Base-by-base conservation (phyloP, 1,140 invertebrate species). In the Frieseomelitta varia region DNA sequence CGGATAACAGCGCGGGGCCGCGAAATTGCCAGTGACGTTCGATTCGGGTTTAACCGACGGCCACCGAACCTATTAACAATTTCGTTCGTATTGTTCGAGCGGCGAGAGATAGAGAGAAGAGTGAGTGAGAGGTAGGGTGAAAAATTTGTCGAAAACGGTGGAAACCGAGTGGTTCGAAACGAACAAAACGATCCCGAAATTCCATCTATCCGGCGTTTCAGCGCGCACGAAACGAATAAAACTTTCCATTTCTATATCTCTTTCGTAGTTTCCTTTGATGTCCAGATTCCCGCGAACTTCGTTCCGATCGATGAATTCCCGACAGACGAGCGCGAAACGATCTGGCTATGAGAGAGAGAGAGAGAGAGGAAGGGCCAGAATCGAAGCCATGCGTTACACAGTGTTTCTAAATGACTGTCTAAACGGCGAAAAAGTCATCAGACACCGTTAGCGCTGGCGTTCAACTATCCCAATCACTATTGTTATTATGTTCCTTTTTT, bases 241-340 rank as follows among this genome's bases (percentile, higher is more conserved):
- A 84, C 81, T 71, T 84, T 84, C 39, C 47, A 79, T 84, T 79
- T 79, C 63, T 67, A 71, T 61, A 51, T 78, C 75, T 56, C 65
- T 83, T 65, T 30, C 39, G 65, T 47, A 78, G 39, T 79, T 71
- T 84, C 27, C 81, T 84, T 69, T 79, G 75, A 84, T 61, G 81
- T 79, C 55, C 39, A 21, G 61, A 30, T 51, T 67, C 27, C 34
- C 51, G 55, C 53, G 27, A 27, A 15, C 21, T 15, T n/a, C 19
- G 27, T 30, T 39, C 30, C 34, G 21, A 69, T 68, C 67, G 30
- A 21, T 68, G 67, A 19, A 68, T 68, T 17, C 27, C 15, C 15
- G 17, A 15, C 4, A 27, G 6, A 2, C 63, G 63, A 17, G 63
- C n/a, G 63, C 12, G 24, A 12, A 61, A 34, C 30, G 30, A 67